Conservation (phyloP, 2,113 vertebrate species). For the Microcebus tavaratra region DNA sequence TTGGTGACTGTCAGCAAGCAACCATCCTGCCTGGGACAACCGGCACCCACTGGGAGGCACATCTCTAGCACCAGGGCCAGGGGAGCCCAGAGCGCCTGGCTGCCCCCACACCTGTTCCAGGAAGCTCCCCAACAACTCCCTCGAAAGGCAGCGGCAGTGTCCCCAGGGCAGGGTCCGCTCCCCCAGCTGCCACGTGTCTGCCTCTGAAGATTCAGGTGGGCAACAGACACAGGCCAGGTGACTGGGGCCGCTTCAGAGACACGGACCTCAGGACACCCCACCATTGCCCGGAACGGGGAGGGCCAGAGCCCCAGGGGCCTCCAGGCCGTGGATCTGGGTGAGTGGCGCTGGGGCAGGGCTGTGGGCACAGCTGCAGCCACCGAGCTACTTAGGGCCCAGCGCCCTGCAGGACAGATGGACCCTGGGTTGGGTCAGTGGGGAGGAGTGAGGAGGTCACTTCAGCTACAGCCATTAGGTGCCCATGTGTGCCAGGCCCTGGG, state of each 20-base stretch:
- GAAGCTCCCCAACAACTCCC: neutral
- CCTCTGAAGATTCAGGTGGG: neutral
- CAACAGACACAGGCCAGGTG: too few species aligned
- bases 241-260: too few species aligned
- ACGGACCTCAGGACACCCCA: neutral
- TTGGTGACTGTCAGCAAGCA: neutral
- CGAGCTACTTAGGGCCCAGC: too few species aligned
- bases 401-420: neutral
- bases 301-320: too few species aligned
- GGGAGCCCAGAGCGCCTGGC: neutral
- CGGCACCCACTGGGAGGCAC: neutral
- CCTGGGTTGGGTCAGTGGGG: rapidly evolving
- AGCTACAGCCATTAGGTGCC: neutral
- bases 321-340: rapidly evolving
- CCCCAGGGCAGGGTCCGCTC: neutral
- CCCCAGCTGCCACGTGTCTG: neutral
- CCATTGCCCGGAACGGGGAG: neutral
- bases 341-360: neutral
- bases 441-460: neutral
- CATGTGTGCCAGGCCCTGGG: neutral
- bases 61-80: too few species aligned
- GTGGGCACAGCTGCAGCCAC: neutral
- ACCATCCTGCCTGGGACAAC: neutral
- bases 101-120: neutral
- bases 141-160: rapidly evolving